phyloP scores from a whole-genome alignment of 2,888 invertebrate genomes.

The Pristionchus arcanus region DNA sequence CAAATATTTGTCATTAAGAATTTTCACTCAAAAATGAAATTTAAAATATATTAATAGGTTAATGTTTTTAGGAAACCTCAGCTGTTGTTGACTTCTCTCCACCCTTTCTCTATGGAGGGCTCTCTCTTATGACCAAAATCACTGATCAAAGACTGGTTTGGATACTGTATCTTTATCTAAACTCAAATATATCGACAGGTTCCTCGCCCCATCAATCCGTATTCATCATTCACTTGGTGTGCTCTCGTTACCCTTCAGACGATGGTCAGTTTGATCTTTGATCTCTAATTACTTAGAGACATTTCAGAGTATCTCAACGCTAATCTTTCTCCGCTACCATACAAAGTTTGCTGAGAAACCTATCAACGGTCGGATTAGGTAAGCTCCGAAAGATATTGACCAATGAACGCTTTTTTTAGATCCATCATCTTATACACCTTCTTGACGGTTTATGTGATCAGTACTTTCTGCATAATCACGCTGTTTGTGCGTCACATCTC shows the following conservation, averaged over 20 bases:
- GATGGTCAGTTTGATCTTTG: not conserved
- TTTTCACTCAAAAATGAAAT: no score
- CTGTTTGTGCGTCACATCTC: not conserved
- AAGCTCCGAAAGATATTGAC: no score
- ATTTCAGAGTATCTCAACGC: not conserved
- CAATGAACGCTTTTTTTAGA: not conserved
- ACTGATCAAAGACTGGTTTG: not conserved
- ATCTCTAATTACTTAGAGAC: not conserved
- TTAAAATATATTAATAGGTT: no score
- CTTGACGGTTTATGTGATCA: not conserved
- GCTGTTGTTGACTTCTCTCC: conserved; percentile 10
- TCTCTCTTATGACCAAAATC: not conserved
- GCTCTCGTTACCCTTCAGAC: not conserved
- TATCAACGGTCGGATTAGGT: not conserved
- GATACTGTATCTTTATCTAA: not conserved
- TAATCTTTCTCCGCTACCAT: not conserved
- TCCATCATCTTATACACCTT: not conserved
- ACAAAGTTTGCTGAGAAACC: not conserved
- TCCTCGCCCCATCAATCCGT: not conserved
- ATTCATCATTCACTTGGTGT: not conserved
- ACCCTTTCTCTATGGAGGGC: not conserved
- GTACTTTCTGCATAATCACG: not conserved
- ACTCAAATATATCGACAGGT: not conserved
- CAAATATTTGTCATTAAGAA: no score
- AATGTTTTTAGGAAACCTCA: not conserved